phyloP scores from a whole-genome alignment of 2,888 invertebrate species.

The Caenorhabditis imperialis region DNA sequence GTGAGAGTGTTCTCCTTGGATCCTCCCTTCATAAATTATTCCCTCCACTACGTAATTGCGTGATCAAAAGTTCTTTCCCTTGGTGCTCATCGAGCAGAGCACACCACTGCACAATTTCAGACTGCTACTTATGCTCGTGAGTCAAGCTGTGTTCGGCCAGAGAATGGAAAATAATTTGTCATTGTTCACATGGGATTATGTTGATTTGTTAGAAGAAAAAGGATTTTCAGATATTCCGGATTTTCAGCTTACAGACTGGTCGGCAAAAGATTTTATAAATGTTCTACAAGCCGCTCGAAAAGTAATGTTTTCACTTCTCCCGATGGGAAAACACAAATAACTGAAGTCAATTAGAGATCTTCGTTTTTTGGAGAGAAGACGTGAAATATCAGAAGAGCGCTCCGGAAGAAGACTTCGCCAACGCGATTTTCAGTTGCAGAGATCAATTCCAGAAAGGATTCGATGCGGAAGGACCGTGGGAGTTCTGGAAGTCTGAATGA shows the following conservation, averaged over 20 bases:
- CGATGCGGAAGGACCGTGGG: no score
- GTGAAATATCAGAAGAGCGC: conserved; percentile 17
- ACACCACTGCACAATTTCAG: conserved; percentile 4
- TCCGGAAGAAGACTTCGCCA: conserved; percentile 19
- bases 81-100: conserved; percentile 22
- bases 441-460: no score
- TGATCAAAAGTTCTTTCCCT: conserved; percentile 35
- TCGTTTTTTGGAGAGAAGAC: background rate
- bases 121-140: background rate
- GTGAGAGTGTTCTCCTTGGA: conserved; percentile 13
- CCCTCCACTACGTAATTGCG: conserved; percentile 41
- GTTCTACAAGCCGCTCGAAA: conserved; percentile 13
- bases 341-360: conserved; percentile 1
- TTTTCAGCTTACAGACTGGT: no score
- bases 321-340: no score
- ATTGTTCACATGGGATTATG: conserved; percentile 16
- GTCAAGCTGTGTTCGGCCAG: conserved; percentile 12
- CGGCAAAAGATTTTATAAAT: conserved; percentile 12
- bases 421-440: conserved; percentile 4
- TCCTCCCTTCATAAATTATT: conserved; percentile 17
- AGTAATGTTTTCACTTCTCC: conserved; percentile 9
- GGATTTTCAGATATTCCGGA: no score
- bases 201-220: conserved; percentile 27
- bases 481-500: no score
- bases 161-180: conserved; percentile 12